Conservation (phyloP, 2,888 invertebrate genomes). For the Gymnocheta viridis region DNA sequence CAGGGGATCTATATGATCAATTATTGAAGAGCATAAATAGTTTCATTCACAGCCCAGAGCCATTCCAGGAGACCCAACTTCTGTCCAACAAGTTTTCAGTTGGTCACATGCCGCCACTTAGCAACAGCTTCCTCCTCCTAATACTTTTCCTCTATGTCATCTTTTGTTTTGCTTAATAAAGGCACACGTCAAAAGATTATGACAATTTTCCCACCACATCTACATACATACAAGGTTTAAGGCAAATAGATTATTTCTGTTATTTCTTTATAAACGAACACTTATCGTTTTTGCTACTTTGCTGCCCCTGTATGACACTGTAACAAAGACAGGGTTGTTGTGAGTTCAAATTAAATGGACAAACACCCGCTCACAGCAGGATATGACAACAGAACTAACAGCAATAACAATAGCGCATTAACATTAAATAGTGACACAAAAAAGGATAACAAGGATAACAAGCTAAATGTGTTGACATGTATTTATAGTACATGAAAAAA, state of each 20-base stretch:
- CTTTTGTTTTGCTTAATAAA: constrained; percentile 14
- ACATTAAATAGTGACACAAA: constrained; percentile 56
- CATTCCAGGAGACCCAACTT: not conserved
- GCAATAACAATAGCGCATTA: constrained; percentile 35
- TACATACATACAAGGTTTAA: constrained; percentile 37
- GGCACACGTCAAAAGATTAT: constrained; percentile 74
- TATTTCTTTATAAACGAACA: constrained; percentile 74
- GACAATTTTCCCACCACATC: constrained; percentile 73
- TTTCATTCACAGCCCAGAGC: too few species aligned
- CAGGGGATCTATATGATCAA: too few species aligned
- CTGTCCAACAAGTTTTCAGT: not conserved
- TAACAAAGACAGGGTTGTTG: constrained; percentile 18
- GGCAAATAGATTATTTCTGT: not conserved
- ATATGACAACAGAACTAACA: constrained; percentile 48
- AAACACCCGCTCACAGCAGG: constrained; percentile 65
- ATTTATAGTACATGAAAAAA: constrained; percentile 73
- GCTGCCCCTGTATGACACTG: not conserved
- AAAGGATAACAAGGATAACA: constrained; percentile 68
- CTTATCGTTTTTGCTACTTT: constrained; percentile 64
- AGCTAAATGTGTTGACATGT: constrained; percentile 76
- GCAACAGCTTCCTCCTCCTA: not conserved
- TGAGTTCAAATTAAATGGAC: constrained; percentile 44
- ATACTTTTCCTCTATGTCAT: not conserved
- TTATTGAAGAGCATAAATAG: too few species aligned
- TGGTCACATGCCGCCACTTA: constrained; percentile 12